Percentiles rank a stretch among this genome's conserved stretches.
These are phyloP conservation scores for Brachynemurus nebulosus DNA, from an alignment of 2,888 invertebrate genomes.

Conservation along the genomic window DNA sequence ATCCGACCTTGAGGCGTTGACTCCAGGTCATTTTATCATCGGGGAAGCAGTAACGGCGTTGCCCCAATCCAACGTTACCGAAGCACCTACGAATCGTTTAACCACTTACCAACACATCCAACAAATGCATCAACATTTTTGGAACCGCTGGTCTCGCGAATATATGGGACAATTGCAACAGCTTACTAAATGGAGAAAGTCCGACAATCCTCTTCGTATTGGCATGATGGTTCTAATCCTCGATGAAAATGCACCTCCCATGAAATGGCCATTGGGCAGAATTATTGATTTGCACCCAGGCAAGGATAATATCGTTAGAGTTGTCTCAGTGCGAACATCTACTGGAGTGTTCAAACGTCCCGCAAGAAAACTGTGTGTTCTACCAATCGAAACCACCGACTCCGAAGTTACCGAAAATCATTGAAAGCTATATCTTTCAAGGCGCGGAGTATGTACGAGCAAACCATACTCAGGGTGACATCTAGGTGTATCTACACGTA, in stretches of 20 bases:
- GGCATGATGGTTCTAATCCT: constrained; percentile 12
- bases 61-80: constrained; percentile 7
- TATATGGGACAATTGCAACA: constrained; percentile 12
- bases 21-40: constrained; percentile 24
- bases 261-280: constrained; percentile 12
- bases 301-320: constrained; percentile 8
- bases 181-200: constrained; percentile 12
- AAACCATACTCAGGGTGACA: too few relatives aligned
- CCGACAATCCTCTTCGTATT: constrained; percentile 3
- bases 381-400: too few relatives aligned
- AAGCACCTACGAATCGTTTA: constrained; percentile 7
- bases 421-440: too few relatives aligned
- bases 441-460: too few relatives aligned
- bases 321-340: neutral
- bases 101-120: constrained; percentile 10
- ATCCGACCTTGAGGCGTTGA: constrained; percentile 17
- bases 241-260: constrained; percentile 11
- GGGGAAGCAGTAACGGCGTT: constrained; percentile 19
- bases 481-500: too few relatives aligned
- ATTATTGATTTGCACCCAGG: constrained; percentile 7
- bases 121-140: constrained; percentile 11
- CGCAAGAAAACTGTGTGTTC: constrained; percentile 1
- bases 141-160: constrained; percentile 13
- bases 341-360: constrained; percentile 6
- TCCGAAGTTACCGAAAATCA: too few relatives aligned